Evolutionary conservation across 2,888 invertebrate species (phyloP).

Genomic region (Odontothrips loti): DNA sequence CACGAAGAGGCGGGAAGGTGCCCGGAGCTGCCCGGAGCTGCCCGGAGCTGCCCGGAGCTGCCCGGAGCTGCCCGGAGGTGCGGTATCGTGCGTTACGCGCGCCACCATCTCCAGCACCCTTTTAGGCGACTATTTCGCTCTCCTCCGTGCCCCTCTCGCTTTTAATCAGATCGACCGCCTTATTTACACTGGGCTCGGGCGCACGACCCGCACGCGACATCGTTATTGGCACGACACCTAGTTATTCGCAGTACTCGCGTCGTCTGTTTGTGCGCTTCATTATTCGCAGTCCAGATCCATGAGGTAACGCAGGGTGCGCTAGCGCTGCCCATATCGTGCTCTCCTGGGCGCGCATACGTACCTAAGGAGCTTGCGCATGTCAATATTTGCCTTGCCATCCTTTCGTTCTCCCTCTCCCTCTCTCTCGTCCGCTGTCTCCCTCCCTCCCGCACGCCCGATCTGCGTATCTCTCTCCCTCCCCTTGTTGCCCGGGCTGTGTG

Average conservation of each 20-base stretch:
- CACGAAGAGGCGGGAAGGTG: too few species aligned
- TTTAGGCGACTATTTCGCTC: too few species aligned
- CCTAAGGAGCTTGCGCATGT: not conserved
- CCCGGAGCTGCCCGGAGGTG: too few species aligned
- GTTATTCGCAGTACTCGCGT: not conserved
- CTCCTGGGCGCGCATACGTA: not conserved
- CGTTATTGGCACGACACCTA: constrained; percentile 3
- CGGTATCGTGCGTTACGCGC: too few species aligned
- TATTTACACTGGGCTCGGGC: not conserved
- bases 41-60: too few species aligned
- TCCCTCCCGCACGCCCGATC: not conserved
- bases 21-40: too few species aligned
- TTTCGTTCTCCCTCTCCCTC: not conserved
- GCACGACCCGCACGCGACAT: constrained; percentile 1
- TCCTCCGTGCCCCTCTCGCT: not conserved
- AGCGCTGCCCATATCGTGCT: not conserved
- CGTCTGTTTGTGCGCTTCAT: not conserved
- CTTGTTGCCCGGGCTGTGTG: not conserved
- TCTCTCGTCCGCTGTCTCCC: not conserved
- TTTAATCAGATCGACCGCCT: not conserved
- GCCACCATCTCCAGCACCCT: too few species aligned
- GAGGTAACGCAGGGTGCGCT: not conserved
- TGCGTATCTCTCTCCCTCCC: not conserved
- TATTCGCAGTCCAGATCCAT: not conserved
- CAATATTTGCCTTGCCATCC: not conserved